phyloP scores from a whole-genome alignment of 2,113 vertebrate species.

The Dunckerocampus dactyliophorus region DNA sequence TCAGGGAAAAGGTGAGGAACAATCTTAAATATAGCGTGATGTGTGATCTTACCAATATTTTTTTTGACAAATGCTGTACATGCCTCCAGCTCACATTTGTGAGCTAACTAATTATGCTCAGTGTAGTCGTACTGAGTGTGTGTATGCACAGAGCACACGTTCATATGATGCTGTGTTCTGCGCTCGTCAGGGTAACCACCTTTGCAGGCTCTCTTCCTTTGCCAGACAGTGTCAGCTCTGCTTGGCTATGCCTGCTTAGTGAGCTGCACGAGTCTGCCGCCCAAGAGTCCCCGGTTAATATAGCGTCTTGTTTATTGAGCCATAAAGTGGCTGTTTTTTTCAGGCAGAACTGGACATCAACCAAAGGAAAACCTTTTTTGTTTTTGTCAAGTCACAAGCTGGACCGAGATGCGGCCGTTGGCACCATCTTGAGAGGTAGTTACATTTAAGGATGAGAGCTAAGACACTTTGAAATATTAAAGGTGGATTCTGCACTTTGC shows the following conservation, averaged over 20 bases:
- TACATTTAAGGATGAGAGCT: too few relatives aligned
- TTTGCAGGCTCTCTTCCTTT: constrained; percentile 16
- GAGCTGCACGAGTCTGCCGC: constrained; percentile 33
- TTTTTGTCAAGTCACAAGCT: constrained; percentile 39
- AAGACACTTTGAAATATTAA: too few relatives aligned
- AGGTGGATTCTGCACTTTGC: too few relatives aligned
- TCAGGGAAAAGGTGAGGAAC: too few relatives aligned
- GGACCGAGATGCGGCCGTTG: constrained; percentile 9
- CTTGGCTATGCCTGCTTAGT: constrained; percentile 42
- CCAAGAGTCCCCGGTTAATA: constrained; percentile 49
- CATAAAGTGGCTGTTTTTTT: constrained; percentile 46
- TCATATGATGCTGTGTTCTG: too few relatives aligned
- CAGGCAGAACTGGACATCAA: constrained; percentile 45
- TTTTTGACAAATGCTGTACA: too few relatives aligned
- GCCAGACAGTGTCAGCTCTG: constrained; percentile 29
- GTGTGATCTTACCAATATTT: too few relatives aligned
- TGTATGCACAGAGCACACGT: neutral
- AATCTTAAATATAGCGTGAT: too few relatives aligned
- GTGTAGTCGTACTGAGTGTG: neutral
- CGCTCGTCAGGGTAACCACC: too few relatives aligned
- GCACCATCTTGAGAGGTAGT: too few relatives aligned
- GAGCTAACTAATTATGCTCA: too few relatives aligned
- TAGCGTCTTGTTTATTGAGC: constrained; percentile 52
- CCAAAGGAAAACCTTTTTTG: constrained; percentile 50
- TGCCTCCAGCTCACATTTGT: too few relatives aligned